These are phyloP conservation scores for Dendrolimus kikuchii DNA, from an alignment of 1,140 invertebrate species.

Conservation along the genomic window DNA sequence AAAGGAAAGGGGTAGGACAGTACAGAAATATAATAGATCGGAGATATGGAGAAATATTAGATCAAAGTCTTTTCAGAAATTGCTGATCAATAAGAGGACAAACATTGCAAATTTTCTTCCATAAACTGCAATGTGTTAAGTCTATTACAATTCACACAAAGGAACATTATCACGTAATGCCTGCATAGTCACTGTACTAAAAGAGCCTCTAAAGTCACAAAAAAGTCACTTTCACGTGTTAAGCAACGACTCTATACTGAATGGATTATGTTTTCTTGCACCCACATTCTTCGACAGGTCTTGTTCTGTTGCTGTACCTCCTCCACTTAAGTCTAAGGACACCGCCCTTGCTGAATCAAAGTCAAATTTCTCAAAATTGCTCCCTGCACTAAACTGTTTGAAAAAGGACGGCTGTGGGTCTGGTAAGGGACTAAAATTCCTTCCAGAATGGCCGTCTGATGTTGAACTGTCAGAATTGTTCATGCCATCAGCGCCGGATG, in stretches of 20 bases:
- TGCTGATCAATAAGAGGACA: too few species aligned
- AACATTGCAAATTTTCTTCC: too few species aligned
- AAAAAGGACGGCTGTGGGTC: conserved; percentile 66
- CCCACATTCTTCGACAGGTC: conserved; percentile 66
- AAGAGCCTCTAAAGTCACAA: conserved; percentile 44
- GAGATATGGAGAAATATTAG: too few species aligned
- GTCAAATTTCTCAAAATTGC: conserved; percentile 61
- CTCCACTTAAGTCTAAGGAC: conserved; percentile 62
- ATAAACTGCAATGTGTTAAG: too few species aligned
- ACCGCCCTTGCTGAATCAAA: conserved; percentile 61
- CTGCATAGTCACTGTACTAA: conserved; percentile 25
- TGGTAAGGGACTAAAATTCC: conserved; percentile 73
- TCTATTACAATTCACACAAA: conserved; percentile 26
- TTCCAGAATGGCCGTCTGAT: conserved; percentile 61
- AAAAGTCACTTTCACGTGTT: conserved; percentile 76
- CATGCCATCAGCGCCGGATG: conserved; percentile 55
- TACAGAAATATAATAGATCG: too few species aligned
- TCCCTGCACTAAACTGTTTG: conserved; percentile 54
- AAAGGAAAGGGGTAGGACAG: too few species aligned
- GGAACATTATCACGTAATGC: conserved; percentile 45
- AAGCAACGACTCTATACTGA: conserved; percentile 88
- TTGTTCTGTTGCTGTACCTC: conserved; percentile 56
- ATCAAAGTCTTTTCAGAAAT: too few species aligned
- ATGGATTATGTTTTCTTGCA: conserved; percentile 78
- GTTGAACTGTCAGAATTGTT: conserved; percentile 75